Conservation (phyloP, 2,113 vertebrate genomes). For the Addax nasomaculatus region DNA sequence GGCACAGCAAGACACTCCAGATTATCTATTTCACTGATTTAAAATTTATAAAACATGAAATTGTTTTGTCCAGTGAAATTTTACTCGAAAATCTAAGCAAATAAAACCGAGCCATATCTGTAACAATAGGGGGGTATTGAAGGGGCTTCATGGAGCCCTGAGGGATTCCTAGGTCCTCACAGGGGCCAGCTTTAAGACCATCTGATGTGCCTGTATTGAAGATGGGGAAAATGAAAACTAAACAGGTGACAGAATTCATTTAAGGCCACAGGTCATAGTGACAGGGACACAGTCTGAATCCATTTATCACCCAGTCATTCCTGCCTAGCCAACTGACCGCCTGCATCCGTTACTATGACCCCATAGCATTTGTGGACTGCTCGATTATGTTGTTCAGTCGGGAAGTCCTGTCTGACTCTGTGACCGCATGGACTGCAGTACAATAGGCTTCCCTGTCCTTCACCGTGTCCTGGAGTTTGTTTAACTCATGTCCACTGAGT, state of each 20-base stretch:
- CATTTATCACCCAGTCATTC: background rate
- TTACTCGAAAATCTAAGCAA: background rate
- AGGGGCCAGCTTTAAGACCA: background rate
- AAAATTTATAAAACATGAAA: background rate
- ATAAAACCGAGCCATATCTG: background rate
- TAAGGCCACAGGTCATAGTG: background rate
- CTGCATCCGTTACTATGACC: background rate
- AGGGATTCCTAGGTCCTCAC: background rate
- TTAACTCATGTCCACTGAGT: background rate
- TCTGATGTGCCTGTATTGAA: background rate
- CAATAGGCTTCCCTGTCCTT: background rate
- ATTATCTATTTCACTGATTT: background rate
- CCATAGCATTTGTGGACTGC: background rate
- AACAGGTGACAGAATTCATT: background rate
- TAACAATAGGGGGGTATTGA: fast-evolving
- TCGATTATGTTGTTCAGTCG: background rate
- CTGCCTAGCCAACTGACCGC: background rate
- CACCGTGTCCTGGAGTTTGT: background rate
- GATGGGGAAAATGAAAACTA: background rate
- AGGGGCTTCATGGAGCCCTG: background rate
- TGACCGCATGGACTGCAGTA: background rate
- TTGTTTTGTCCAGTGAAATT: background rate
- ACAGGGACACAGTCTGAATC: background rate
- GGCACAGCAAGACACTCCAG: background rate
- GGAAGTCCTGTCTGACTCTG: background rate